phyloP scores from a whole-genome alignment of 2,888 invertebrate genomes.

The Ellobium chinense region DNA sequence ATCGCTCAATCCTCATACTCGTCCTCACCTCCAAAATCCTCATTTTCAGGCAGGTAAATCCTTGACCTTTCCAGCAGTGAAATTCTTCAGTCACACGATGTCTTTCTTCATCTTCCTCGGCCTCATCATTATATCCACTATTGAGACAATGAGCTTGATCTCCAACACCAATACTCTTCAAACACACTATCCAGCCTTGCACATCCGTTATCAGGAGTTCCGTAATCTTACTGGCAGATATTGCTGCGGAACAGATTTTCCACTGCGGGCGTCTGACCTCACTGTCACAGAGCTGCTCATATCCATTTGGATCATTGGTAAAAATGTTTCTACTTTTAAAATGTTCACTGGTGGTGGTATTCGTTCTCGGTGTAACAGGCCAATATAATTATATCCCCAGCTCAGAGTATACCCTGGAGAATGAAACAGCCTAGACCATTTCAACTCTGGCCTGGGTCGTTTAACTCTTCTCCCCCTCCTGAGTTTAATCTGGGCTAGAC shows the following conservation, averaged over 20 bases:
- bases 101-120: slow-evolving; percentile 60
- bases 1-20: too few species aligned
- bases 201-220: slow-evolving; percentile 24
- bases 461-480: too few species aligned
- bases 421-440: too few species aligned
- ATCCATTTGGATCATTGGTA: slow-evolving; percentile 66
- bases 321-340: neutral
- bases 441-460: too few species aligned
- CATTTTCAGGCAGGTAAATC: slow-evolving; percentile 31
- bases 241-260: slow-evolving; percentile 59
- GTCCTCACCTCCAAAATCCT: too few species aligned
- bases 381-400: too few species aligned
- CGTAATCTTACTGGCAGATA: neutral
- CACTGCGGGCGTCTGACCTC: slow-evolving; percentile 57
- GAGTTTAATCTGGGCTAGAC: too few species aligned
- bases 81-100: slow-evolving; percentile 72
- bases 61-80: slow-evolving; percentile 66
- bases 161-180: slow-evolving; percentile 47
- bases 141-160: slow-evolving; percentile 18
- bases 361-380: too few species aligned
- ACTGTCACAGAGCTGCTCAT: slow-evolving; percentile 61
- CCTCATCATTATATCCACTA: slow-evolving; percentile 61
- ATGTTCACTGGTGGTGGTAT: too few species aligned
- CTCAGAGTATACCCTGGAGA: too few species aligned
- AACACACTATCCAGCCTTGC: neutral